These are phyloP conservation scores for Icerya purchasi DNA, from an alignment of 2,888 invertebrate species.

Conservation along the genomic window DNA sequence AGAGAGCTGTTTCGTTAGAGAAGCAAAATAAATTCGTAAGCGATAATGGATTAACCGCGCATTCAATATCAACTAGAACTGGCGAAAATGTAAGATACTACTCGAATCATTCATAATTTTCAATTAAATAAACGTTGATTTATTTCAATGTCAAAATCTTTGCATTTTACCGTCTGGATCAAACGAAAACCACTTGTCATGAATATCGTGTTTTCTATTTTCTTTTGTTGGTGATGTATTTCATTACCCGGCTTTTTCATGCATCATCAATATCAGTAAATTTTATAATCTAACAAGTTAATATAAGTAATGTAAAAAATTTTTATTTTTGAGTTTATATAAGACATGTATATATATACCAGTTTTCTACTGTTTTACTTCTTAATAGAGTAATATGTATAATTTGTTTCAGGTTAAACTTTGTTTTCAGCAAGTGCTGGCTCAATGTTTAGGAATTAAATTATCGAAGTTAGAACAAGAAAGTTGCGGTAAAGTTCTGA, in stretches of 20 bases:
- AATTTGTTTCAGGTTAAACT: conserved; percentile 33
- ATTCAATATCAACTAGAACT: conserved; percentile 43
- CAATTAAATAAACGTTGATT: no score
- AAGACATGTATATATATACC: neutral
- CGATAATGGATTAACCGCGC: conserved; percentile 31
- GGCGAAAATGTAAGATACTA: conserved; percentile 50
- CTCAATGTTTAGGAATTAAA: conserved; percentile 40
- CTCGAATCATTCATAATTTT: no score
- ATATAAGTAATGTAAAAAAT: no score
- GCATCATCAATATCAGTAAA: no score
- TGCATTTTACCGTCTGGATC: no score
- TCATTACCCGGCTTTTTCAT: no score
- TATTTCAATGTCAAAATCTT: no score
- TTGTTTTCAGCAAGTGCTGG: conserved; percentile 45
- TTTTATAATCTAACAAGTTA: no score
- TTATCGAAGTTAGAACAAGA: conserved; percentile 43
- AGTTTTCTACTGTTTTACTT: neutral
- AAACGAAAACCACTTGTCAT: no score
- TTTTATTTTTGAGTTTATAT: neutral
- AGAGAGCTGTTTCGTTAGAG: conserved; percentile 41
- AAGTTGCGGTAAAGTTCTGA: conserved; percentile 39
- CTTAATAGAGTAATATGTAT: conserved; percentile 16
- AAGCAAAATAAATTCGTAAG: conserved; percentile 40
- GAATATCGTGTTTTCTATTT: no score
- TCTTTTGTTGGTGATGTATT: no score